phyloP scores from a whole-genome alignment of 2,888 invertebrate species.

The Pseudococcus longispinus region DNA sequence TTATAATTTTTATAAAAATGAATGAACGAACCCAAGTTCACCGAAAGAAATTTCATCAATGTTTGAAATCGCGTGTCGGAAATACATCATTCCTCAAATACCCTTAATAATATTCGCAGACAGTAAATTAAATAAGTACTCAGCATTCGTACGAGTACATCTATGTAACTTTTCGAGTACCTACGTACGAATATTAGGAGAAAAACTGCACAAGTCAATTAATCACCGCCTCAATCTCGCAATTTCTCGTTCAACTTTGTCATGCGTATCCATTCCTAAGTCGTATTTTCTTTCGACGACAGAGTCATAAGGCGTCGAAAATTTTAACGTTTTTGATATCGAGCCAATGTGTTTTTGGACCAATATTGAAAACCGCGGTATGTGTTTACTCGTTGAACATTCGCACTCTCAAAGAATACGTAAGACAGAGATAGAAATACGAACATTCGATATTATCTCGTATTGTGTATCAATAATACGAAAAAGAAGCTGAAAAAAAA shows the following conservation, averaged over 20 bases:
- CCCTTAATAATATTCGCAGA: too few species aligned
- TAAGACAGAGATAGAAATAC: background rate
- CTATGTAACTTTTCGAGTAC: too few species aligned
- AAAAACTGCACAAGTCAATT: background rate
- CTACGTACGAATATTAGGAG: too few species aligned
- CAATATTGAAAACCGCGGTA: background rate
- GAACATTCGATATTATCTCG: background rate
- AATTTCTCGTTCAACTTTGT: background rate
- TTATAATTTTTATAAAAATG: too few species aligned
- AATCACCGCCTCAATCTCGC: background rate
- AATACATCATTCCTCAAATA: too few species aligned
- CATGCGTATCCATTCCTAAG: background rate
- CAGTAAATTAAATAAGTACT: too few species aligned
- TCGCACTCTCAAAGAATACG: background rate
- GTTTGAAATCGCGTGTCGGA: too few species aligned
- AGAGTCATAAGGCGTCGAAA: conserved; percentile 16
- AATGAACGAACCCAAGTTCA: too few species aligned
- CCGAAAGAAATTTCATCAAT: too few species aligned
- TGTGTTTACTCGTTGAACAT: conserved; percentile 19
- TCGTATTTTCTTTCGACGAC: background rate
- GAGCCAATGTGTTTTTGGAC: conserved; percentile 50
- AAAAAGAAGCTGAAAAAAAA: too few species aligned
- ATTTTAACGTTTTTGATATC: conserved; percentile 35
- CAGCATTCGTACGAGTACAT: too few species aligned
- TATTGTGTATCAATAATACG: background rate